These are phyloP conservation scores for Ophonus ardosiacus DNA, from an alignment of 2,888 invertebrate species.

Conservation along the genomic window DNA sequence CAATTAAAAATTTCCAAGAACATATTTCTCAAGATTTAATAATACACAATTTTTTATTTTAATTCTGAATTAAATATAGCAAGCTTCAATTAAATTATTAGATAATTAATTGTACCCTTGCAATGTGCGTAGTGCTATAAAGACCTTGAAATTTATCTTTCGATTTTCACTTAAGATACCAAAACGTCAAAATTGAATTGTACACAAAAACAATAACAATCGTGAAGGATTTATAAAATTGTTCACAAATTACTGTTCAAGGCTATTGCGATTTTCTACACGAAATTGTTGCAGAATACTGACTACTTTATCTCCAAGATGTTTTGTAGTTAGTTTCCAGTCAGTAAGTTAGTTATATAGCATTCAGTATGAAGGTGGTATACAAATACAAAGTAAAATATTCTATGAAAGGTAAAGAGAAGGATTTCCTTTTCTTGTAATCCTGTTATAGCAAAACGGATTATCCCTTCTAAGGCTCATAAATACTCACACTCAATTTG, in stretches of 20 bases:
- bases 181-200: background rate
- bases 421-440: constrained; percentile 44
- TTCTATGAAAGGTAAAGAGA: constrained; percentile 17
- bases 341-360: background rate
- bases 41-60: constrained; percentile 21
- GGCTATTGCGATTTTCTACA: constrained; percentile 6
- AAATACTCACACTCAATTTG: constrained; percentile 61
- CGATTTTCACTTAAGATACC: constrained; percentile 51
- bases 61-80: constrained; percentile 3
- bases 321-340: background rate
- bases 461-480: constrained; percentile 54
- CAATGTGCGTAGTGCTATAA: background rate
- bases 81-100: background rate
- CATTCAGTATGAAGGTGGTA: background rate
- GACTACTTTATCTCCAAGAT: background rate
- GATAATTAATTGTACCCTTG: constrained; percentile 28
- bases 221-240: constrained; percentile 55
- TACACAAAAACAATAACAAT: constrained; percentile 21
- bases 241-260: constrained; percentile 47
- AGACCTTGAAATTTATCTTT: constrained; percentile 33
- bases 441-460: constrained; percentile 53
- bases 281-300: background rate
- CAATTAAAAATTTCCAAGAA: constrained; percentile 7
- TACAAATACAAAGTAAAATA: constrained; percentile 8
- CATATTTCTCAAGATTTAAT: constrained; percentile 9